These are phyloP conservation scores for Habropoda laboriosa DNA, from an alignment of 1,140 invertebrate genomes.

Conservation along the genomic window DNA sequence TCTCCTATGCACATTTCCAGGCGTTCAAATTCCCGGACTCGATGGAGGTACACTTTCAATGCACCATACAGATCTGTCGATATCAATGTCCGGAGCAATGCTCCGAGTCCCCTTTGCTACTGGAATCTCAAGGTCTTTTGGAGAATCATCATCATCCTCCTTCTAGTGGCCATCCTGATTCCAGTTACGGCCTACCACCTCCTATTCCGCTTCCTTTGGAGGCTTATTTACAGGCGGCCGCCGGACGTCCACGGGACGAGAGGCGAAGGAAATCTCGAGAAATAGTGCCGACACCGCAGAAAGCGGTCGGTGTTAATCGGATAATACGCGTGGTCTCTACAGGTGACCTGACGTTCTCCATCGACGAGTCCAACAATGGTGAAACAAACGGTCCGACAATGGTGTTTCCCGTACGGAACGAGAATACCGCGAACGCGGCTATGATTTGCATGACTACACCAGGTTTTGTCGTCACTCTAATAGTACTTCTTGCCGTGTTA, in stretches of 20 bases:
- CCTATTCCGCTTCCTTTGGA: slow-evolving; percentile 84
- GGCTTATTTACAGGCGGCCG: slow-evolving; percentile 84
- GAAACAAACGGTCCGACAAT: slow-evolving; percentile 84
- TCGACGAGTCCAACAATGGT: slow-evolving; percentile 84
- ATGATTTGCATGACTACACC: slow-evolving; percentile 96
- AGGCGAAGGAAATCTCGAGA: slow-evolving; percentile 86
- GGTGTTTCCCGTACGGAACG: slow-evolving; percentile 84
- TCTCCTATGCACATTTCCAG: slow-evolving; percentile 96
- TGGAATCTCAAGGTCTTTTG: slow-evolving; percentile 79
- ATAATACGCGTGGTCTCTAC: slow-evolving; percentile 93
- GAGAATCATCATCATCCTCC: slow-evolving; percentile 75
- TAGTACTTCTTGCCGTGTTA: slow-evolving; percentile 90
- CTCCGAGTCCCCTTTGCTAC: slow-evolving; percentile 82
- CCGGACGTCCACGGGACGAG: slow-evolving; percentile 88
- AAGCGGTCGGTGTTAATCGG: slow-evolving; percentile 91
- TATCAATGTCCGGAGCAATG: slow-evolving; percentile 96
- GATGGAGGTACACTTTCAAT: slow-evolving; percentile 98
- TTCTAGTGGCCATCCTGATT: slow-evolving; percentile 81
- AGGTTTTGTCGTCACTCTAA: slow-evolving; percentile 92
- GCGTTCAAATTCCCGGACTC: slow-evolving; percentile 98
- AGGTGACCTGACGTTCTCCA: slow-evolving; percentile 91
- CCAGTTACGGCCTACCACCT: slow-evolving; percentile 87
- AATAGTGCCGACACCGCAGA: slow-evolving; percentile 84
- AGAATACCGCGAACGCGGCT: slow-evolving; percentile 47
- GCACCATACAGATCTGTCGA: slow-evolving; percentile 96